phyloP scores from a whole-genome alignment of 2,888 invertebrate species.

The Cantharis lateralis region DNA sequence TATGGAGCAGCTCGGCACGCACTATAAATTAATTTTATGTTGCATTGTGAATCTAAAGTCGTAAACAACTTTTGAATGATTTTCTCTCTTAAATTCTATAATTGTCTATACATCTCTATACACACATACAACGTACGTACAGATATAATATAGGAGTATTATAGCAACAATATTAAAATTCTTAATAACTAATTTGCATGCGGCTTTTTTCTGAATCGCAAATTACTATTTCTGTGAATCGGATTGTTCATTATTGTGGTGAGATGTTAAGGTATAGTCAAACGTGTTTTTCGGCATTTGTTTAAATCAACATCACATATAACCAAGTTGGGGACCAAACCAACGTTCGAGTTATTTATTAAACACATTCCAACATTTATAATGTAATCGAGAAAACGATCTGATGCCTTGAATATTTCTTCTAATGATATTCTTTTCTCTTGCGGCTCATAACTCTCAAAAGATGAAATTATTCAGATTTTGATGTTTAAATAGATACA shows the following conservation, averaged over 20 bases:
- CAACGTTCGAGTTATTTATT: slow-evolving; percentile 19
- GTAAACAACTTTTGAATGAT: slow-evolving; percentile 37
- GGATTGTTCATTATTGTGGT: slow-evolving; percentile 18
- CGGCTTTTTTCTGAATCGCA: slow-evolving; percentile 22
- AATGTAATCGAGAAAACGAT: slow-evolving; percentile 20
- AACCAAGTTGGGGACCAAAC: slow-evolving; percentile 15
- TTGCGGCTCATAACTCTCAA: slow-evolving; percentile 13
- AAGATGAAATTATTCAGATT: slow-evolving; percentile 14
- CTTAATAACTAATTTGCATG: slow-evolving; percentile 28
- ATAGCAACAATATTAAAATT: slow-evolving; percentile 5
- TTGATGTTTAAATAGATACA: slow-evolving; percentile 9
- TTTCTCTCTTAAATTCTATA: slow-evolving; percentile 19
- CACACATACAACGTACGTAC: neutral
- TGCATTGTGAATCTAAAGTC: slow-evolving; percentile 36
- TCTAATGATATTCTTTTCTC: slow-evolving; percentile 11
- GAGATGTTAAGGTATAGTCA: slow-evolving; percentile 14
- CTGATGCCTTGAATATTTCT: slow-evolving; percentile 6
- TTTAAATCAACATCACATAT: slow-evolving; percentile 17
- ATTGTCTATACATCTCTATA: slow-evolving; percentile 9
- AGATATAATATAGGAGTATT: neutral
- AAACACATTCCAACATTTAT: slow-evolving; percentile 21
- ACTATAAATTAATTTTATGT: slow-evolving; percentile 39
- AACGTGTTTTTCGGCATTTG: slow-evolving; percentile 24
- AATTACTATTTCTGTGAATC: slow-evolving; percentile 24
- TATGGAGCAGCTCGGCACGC: slow-evolving; percentile 30